Evolutionary conservation across 37 sponge, comb jelly and placozoan genomes (phyloP), one percentile per base, ranked within the genome.

Genomic region (Lycopodina hypogea): DNA sequence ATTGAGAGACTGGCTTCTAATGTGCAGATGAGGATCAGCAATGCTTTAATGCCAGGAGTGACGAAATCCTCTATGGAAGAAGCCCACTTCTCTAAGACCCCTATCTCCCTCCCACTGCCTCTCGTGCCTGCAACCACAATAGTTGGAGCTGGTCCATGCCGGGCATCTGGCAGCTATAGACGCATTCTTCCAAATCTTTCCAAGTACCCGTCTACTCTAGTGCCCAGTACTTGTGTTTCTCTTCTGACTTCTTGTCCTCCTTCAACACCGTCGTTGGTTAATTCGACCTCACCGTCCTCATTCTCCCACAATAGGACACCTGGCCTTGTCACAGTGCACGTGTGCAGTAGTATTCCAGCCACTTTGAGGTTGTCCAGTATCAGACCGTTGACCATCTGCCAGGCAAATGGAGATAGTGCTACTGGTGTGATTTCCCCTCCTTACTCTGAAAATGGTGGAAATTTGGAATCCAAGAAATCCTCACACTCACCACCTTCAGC

Each of bases 1-100:
- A 73, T 73, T 22, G 41, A 60, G 60, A 55, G 28, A 24, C 34
- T 78, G 6, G 68, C 65, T 24, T 68, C 79, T 24, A 52, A 68
- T 30, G 69, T 78, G 14, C 79, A 78, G 56, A 34, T 45, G 42
- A 58, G 68, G 28, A 78, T 78, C 56, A 78, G 52, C 24, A 39
- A 68, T 6, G 68, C 68, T 22, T 68, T 78, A 2, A 3, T 42
- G 6, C 17, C 51, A 18, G 42, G 19, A 35, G 37, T 4, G 3
- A 66, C 34, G 3, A 58, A 58, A 21, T 58, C 59, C 3, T 45
- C 48, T 45, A 4, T 45, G 48, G 48, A 45, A 9, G 48, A 45
- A 45, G 48, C 48, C 9, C 48, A 45, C 8, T 12, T 4, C 48
- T 45, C 48, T 9, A 45, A 45, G 48, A 45, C 4, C 9, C 4